phyloP scores from a whole-genome alignment of 2,797 vertebrate species.

The Halcyon badia region DNA sequence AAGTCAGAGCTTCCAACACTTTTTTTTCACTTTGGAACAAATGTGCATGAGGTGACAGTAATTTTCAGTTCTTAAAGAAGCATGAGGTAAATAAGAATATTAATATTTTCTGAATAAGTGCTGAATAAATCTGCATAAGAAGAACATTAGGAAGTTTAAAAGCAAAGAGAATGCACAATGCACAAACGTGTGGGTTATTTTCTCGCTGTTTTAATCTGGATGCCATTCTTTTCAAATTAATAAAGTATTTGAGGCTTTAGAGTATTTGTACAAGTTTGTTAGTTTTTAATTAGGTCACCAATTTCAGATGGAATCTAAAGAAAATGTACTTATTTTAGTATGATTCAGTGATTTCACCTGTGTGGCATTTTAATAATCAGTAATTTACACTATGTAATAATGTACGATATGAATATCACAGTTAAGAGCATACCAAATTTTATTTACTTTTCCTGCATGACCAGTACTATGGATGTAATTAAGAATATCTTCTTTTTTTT shows the following conservation, averaged over 20 bases:
- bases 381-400: neutral
- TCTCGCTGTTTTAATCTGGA: neutral
- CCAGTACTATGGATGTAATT: neutral
- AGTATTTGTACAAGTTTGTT: neutral
- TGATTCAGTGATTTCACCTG: neutral
- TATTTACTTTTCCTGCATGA: neutral
- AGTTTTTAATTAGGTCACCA: neutral
- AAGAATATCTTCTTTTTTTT: neutral
- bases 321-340: neutral
- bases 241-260: neutral
- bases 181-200: neutral
- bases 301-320: neutral
- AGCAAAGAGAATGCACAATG: neutral
- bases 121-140: neutral
- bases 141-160: neutral
- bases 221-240: neutral
- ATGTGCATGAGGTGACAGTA: neutral
- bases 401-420: fast-evolving
- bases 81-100: neutral
- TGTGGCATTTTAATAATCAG: neutral
- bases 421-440: neutral
- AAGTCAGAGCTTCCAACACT: neutral
- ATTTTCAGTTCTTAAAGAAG: neutral
- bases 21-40: neutral
- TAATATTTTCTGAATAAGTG: neutral